Base-by-base conservation (phyloP, 2,888 invertebrate species). In the Gastracanthus pulcherrimus region DNA sequence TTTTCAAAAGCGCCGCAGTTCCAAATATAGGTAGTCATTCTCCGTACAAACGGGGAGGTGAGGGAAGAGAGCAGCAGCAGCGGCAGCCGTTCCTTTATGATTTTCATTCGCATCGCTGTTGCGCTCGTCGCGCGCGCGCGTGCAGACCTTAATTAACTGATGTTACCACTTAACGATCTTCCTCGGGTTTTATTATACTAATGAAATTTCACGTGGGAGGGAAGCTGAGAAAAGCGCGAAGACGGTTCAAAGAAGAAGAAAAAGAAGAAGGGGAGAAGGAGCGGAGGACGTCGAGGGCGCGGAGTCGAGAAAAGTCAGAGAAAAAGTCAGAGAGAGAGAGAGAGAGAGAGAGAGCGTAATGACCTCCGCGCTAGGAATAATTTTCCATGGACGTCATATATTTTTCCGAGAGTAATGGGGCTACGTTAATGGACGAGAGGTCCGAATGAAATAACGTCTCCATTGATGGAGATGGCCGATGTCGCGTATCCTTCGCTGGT, bases 111-210 rank as follows among this genome's bases (percentile, higher is more conserved):
- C 51, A 13, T 19, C 70, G 36, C 11, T 9, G 34, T 16, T n/a
- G n/a, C 29, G 41, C 38, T 34, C n/a, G 48, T 13, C 16, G 66
- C 13, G 13, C n/a, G n/a, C n/a, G n/a, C n/a, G n/a, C n/a, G n/a
- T n/a, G n/a, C 11, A 6, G 62, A 26, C 29, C 36, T 70, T 70
- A 70, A 70, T 70, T 70, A 55, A 70, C 70, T 55, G 70, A 70
- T 55, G 70, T 51, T 51, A 70, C 67, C 19, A 7, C 55, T 70
- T 70, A 70, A 70, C 70, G 55, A 70, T 70, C 70, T 36, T 45
- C 36, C n/a, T 23, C 26, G n/a, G 36, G 48, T 70, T 70, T 70
- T 34, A 70, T 48, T 70, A 36, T 36, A 36, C 36, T 36, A 55
- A 70, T 70, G 55, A 55, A 70, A 70, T 36, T 70, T 70, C 23